These are phyloP conservation scores for Mustela erminea DNA, from an alignment of 2,797 vertebrate species.

Conservation along the genomic window DNA sequence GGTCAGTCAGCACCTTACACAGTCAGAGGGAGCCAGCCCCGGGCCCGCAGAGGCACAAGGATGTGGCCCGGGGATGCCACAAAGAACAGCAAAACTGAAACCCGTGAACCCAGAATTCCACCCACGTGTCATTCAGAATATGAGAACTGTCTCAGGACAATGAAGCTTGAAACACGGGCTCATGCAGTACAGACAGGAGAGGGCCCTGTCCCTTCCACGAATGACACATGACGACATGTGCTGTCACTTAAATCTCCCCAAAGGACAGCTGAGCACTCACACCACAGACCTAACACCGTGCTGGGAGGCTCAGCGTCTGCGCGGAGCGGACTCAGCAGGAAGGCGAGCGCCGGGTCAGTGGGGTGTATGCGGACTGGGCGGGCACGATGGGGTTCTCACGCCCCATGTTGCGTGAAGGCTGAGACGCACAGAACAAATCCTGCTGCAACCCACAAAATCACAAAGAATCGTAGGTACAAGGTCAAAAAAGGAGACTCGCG, in stretches of 20 bases:
- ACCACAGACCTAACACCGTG: not conserved
- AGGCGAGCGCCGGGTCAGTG: not conserved
- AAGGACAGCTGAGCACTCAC: not conserved
- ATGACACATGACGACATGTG: not conserved
- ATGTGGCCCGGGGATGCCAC: not conserved
- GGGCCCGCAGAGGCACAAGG: not conserved
- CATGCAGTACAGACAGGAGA: not conserved
- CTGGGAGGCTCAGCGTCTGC: rapidly evolving
- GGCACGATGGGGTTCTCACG: not conserved
- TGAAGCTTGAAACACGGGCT: not conserved
- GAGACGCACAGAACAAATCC: not conserved
- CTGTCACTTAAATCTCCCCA: not conserved
- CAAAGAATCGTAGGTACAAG: not conserved
- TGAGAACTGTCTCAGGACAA: not conserved
- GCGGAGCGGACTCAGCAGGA: not conserved
- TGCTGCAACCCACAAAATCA: not conserved
- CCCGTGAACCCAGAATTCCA: not conserved
- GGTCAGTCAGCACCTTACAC: not conserved
- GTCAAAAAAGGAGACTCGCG: not conserved
- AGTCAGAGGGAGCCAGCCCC: not conserved
- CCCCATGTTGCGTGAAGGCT: not conserved
- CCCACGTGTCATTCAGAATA: not conserved
- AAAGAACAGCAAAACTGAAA: not conserved
- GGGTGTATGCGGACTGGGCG: not conserved
- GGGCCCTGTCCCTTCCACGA: too few species aligned